phyloP scores from a whole-genome alignment of 2,797 vertebrate genomes.

The Neoniphon sammara region DNA sequence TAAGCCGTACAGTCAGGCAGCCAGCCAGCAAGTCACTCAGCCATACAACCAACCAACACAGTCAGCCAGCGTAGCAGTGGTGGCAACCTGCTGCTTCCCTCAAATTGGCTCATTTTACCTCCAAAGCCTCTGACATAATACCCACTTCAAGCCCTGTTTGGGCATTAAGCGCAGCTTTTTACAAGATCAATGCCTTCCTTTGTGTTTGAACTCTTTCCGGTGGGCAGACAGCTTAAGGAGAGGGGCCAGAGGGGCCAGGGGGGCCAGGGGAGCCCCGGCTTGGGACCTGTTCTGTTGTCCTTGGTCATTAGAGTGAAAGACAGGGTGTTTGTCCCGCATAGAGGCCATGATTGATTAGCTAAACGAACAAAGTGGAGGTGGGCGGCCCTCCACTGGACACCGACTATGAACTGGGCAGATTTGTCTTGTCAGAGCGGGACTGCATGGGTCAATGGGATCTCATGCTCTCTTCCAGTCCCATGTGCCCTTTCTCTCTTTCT shows the following conservation, averaged over 20 bases:
- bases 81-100: slow-evolving; percentile 75
- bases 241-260: slow-evolving; percentile 48
- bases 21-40: slow-evolving; percentile 69
- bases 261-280: slow-evolving; percentile 66
- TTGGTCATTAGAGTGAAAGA: slow-evolving; percentile 71
- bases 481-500: not conserved
- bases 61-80: slow-evolving; percentile 66
- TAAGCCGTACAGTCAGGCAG: slow-evolving; percentile 64
- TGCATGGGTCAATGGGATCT: slow-evolving; percentile 63
- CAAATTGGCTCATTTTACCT: slow-evolving; percentile 81
- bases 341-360: slow-evolving; percentile 77
- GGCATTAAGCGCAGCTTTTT: slow-evolving; percentile 68
- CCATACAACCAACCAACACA: slow-evolving; percentile 66
- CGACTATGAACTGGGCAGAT: slow-evolving; percentile 58
- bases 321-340: slow-evolving; percentile 64
- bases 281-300: slow-evolving; percentile 71
- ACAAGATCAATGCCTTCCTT: slow-evolving; percentile 77
- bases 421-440: slow-evolving; percentile 58
- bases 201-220: slow-evolving; percentile 76
- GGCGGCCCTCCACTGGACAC: slow-evolving; percentile 41
- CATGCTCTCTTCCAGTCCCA: slow-evolving; percentile 48
- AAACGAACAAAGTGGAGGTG: slow-evolving; percentile 57
- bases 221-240: slow-evolving; percentile 69
- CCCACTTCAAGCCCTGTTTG: slow-evolving; percentile 75
- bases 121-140: slow-evolving; percentile 77